Evolutionary conservation across 2,888 invertebrate species (phyloP).

Genomic region (Clivina fossor): DNA sequence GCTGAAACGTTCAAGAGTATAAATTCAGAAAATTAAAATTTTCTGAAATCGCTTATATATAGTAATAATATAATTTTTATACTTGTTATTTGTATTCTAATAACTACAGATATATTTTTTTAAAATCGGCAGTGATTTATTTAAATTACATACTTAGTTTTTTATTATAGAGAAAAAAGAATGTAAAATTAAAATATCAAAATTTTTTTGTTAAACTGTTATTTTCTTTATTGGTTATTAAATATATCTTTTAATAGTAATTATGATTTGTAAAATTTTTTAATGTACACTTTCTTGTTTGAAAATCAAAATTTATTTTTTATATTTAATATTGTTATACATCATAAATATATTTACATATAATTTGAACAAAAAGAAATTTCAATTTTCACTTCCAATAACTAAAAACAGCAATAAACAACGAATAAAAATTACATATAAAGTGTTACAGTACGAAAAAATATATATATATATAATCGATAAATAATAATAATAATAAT

Average conservation of each 20-base stretch:
- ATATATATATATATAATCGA: neutral
- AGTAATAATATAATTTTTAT: conserved; percentile 1
- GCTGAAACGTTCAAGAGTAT: conserved; percentile 29
- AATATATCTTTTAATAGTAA: no score
- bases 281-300: conserved; percentile 15
- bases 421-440: conserved; percentile 18
- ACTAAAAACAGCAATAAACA: conserved; percentile 28
- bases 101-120: conserved; percentile 20
- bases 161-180: no score
- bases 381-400: conserved; percentile 33
- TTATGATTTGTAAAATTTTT: no score
- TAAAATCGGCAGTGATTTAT: conserved; percentile 28
- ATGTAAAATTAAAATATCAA: no score
- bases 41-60: conserved; percentile 20
- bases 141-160: conserved; percentile 20
- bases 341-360: conserved; percentile 37
- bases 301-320: conserved; percentile 31
- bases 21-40: conserved; percentile 26
- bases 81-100: neutral
- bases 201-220: no score
- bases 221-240: no score
- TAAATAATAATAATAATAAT: conserved; percentile 17
- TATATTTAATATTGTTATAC: conserved; percentile 36
- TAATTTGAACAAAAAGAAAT: conserved; percentile 31
- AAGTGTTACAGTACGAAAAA: conserved; percentile 17